Base-by-base conservation (phyloP, 2,888 invertebrate genomes). In the Teleiodes luculella region DNA sequence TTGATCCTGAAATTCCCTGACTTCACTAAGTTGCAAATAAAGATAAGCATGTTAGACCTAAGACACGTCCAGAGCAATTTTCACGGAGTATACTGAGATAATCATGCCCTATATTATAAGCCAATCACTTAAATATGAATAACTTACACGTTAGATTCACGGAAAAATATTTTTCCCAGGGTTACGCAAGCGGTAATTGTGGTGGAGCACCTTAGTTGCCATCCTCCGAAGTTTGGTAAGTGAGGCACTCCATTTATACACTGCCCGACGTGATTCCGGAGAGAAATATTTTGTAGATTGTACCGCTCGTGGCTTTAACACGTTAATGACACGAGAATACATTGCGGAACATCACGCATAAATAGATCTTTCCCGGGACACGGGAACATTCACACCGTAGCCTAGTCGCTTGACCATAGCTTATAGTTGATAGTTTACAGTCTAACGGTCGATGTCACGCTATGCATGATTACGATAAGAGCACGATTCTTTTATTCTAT, bases 101-200 rank as follows among this genome's bases (percentile, higher is more conserved):
- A 63, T 41, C 67, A 66, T 70, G 67, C 70, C 73, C 71, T 72
- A 71, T 72, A 63, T 68, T 81, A 74, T 86, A 86, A 84, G 83
- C 68, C 72, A 80, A 78, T 70, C 85, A 86, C 83, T 86, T 80
- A 81, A 76, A 77, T 85, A 82, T 83, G 74, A 80, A 78, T 83
- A 75, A 83, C 82, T 86, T 83, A 84, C 89, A 89, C 89, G 87
- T 87, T 88, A 87, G 88, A 89, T 89, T 89, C 86, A 89, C 89
- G 89, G 88, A 87, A 86, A 80, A 88, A 89, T 89, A 88, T 89
- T 89, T 89, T 89, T 78, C 88, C 89, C 88, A 88, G 89, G 88
- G 88, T 89, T 89, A 87, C 88, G 88, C 88, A 88, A 88, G 88
- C 89, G 89, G 89, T 89, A 87, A 83, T 84, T 88, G 87, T 88